Evolutionary conservation across 2,797 vertebrate species (phyloP).

Genomic region (Schizothorax lantsangensis): DNA sequence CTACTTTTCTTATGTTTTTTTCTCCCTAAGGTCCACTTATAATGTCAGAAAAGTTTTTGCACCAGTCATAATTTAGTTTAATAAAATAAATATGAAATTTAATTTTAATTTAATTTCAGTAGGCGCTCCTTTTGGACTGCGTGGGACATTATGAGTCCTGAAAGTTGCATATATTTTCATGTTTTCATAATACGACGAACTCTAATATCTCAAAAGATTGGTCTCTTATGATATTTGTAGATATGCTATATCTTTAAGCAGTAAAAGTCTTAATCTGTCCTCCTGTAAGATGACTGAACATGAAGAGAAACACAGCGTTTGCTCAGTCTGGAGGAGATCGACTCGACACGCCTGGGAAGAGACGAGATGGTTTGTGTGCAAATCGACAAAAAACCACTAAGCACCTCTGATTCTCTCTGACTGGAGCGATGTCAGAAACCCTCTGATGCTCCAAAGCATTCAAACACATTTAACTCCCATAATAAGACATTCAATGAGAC

Average conservation of each 20-base stretch:
- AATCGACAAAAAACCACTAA: not conserved
- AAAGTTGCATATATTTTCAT: not conserved
- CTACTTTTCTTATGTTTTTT: too few species aligned
- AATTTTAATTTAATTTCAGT: not conserved
- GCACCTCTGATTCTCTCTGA: not conserved
- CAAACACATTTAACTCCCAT: not conserved
- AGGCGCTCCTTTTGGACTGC: too few species aligned
- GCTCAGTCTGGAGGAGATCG: conserved; percentile 18
- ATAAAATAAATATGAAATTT: too few species aligned
- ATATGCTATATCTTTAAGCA: not conserved
- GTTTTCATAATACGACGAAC: not conserved
- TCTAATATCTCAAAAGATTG: not conserved
- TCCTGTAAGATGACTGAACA: conserved; percentile 9
- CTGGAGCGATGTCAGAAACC: not conserved
- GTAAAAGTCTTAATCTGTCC: not conserved
- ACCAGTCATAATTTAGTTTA: too few species aligned
- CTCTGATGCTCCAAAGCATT: not conserved
- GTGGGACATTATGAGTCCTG: too few species aligned
- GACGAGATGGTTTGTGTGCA: not conserved
- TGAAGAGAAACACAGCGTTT: not conserved
- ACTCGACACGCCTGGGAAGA: not conserved
- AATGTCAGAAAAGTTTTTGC: too few species aligned
- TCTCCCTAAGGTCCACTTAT: too few species aligned
- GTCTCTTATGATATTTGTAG: not conserved
- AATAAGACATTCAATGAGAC: not conserved